Percentiles rank a stretch among this genome's conserved stretches.
These are phyloP conservation scores for Distichodus sexfasciatus DNA, from an alignment of 2,797 vertebrate genomes.

Conservation along the genomic window DNA sequence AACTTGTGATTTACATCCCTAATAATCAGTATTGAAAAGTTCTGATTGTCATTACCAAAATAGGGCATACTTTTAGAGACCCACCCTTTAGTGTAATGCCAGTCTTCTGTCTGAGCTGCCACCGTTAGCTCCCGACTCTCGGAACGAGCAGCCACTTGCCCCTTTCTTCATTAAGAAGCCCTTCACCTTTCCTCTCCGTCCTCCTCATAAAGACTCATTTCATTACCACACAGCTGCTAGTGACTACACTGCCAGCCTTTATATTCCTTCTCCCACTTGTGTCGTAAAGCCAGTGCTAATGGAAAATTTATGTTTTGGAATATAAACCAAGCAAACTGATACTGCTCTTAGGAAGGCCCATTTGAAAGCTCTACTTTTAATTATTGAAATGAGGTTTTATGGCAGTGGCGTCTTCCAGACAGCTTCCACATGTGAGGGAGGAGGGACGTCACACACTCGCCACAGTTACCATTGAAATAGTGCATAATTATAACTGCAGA, in stretches of 20 bases:
- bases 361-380: conserved; percentile 42
- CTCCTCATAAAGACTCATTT: conserved; percentile 41
- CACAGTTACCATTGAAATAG: conserved; percentile 43
- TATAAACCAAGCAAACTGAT: conserved; percentile 44
- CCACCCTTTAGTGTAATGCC: conserved; percentile 6
- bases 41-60: too few relatives aligned
- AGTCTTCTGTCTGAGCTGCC: conserved; percentile 1
- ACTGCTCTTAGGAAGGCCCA: conserved; percentile 27
- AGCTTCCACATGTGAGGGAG: conserved; percentile 8
- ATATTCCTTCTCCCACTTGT: conserved; percentile 2
- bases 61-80: conserved; percentile 6
- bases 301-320: conserved; percentile 37
- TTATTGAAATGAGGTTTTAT: conserved; percentile 51
- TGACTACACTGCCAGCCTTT: conserved; percentile 37
- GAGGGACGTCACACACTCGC: conserved; percentile 39
- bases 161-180: conserved; percentile 38
- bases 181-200: conserved; percentile 38
- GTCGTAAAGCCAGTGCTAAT: conserved; percentile 29
- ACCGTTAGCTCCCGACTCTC: conserved; percentile 7
- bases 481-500: conserved; percentile 26
- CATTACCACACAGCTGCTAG: conserved; percentile 48
- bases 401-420: conserved; percentile 16
- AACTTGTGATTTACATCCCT: too few relatives aligned
- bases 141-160: conserved; percentile 17
- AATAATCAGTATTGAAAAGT: too few relatives aligned